phyloP scores from a whole-genome alignment of 2,113 vertebrate genomes.

The Irena cyanogastra region DNA sequence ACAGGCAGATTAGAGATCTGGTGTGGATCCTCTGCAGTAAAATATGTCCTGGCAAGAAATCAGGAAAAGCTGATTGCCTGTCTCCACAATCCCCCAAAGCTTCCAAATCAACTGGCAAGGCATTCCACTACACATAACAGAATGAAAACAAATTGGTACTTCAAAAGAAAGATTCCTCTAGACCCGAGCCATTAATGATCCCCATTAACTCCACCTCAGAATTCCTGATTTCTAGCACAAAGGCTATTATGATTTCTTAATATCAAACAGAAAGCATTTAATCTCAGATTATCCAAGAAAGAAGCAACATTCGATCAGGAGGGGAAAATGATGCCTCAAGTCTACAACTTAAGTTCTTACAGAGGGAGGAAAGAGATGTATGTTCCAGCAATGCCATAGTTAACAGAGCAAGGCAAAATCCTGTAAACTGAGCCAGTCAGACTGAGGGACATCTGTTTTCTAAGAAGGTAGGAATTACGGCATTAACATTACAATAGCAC shows the following conservation, averaged over 20 bases:
- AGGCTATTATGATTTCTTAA: background rate
- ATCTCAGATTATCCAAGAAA: background rate
- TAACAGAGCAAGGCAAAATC: background rate
- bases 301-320: background rate
- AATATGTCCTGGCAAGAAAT: background rate
- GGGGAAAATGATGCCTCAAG: background rate
- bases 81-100: background rate
- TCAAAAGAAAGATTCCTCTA: background rate
- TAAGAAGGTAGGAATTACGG: constrained; percentile 40
- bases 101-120: background rate
- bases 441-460: constrained; percentile 37
- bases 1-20: background rate
- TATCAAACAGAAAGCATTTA: background rate
- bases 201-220: background rate
- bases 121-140: background rate
- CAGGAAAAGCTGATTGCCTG: background rate
- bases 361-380: background rate
- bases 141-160: background rate
- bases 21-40: background rate
- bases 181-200: background rate
- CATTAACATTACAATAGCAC: constrained; percentile 49
- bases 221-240: background rate
- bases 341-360: background rate
- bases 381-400: background rate
- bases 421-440: background rate